A percentile compares a stretch with the other conserved stretches of the same genome.
Conservation (phyloP, 2,888 invertebrate species). For the Chymomyza procnemis region DNA sequence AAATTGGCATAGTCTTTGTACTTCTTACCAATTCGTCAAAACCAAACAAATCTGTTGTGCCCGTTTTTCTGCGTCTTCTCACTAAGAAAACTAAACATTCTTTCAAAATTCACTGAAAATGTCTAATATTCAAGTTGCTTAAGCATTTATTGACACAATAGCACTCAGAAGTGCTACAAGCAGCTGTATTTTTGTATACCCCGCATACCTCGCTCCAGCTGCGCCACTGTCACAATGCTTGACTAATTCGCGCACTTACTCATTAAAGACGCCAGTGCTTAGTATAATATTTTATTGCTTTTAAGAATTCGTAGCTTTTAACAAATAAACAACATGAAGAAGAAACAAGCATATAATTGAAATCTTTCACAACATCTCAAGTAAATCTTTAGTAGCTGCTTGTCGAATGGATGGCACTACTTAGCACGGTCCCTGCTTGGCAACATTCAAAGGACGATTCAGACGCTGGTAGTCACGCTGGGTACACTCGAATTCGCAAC, state of each 20-base stretch:
- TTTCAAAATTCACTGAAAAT: no score
- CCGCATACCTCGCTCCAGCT: no score
- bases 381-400: neutral
- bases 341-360: neutral
- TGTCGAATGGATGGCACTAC: neutral
- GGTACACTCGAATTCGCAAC: slow-evolving; percentile 96
- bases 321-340: neutral
- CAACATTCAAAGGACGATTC: slow-evolving; percentile 60
- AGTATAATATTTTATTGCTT: neutral
- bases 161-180: no score
- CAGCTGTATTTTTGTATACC: no score
- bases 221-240: slow-evolving; percentile 7
- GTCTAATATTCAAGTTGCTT: no score
- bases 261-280: slow-evolving; percentile 9
- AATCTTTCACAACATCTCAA: neutral
- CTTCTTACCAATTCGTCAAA: no score
- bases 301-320: neutral
- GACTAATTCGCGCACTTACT: slow-evolving; percentile 10
- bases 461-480: slow-evolving; percentile 70
- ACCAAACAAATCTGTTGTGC: no score
- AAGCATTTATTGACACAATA: no score
- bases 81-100: no score
- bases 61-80: no score
- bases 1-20: no score
- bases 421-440: slow-evolving; percentile 60